Evolutionary conservation across 2,113 vertebrate species (phyloP).

Genomic region (Dryoscopus gambensis): DNA sequence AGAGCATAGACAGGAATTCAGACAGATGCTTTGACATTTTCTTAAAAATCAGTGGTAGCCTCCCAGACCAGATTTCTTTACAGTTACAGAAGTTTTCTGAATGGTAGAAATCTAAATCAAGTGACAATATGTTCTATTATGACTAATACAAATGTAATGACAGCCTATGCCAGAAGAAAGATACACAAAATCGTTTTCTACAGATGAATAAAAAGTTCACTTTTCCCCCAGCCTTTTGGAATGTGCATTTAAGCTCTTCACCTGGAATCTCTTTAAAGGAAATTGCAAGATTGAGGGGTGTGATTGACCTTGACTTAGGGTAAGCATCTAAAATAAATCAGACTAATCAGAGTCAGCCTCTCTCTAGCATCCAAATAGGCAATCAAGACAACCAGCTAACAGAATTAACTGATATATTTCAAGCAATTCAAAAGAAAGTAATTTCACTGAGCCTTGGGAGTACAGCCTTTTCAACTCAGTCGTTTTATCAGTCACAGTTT

Average conservation of each 20-base stretch:
- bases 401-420: conserved; percentile 32
- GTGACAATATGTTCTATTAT: background rate
- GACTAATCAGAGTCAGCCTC: conserved; percentile 34
- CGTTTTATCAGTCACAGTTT: background rate
- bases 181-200: background rate
- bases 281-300: background rate
- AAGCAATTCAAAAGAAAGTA: background rate
- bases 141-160: background rate
- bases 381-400: conserved; percentile 42
- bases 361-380: conserved; percentile 17
- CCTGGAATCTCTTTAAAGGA: background rate
- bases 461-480: background rate
- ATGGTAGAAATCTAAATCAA: background rate
- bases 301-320: conserved; percentile 43
- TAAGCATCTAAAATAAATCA: conserved; percentile 32
- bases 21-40: background rate
- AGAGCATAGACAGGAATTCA: background rate
- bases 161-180: background rate
- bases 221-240: background rate
- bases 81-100: background rate
- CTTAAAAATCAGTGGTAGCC: background rate
- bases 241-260: background rate
- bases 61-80: background rate
- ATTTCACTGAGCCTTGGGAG: background rate
- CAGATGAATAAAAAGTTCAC: background rate